Base-by-base conservation (phyloP, 2,888 invertebrate species). In the Lasioglossum calceatum region DNA sequence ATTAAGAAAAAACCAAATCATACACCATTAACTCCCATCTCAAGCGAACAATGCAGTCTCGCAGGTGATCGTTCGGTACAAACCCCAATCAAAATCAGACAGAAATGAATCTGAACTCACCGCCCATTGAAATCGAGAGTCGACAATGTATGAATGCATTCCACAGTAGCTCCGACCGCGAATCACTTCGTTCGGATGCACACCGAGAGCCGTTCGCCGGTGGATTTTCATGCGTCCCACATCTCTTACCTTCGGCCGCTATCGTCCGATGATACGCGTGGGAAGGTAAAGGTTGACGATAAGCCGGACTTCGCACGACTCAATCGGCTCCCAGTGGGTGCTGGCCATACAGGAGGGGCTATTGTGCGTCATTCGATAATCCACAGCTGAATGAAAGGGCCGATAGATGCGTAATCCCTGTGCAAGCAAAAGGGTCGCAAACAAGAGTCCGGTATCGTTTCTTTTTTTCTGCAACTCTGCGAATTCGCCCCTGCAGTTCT, bases 211-310 rank as follows among this genome's bases (percentile, higher is more conserved):
- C n/a, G 50, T 77, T 73, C 78, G 77, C 71, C 80, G 58, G 67
- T 64, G 78, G 72, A 79, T 50, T 81, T 47, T 74, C 50, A 71
- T 5, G 75, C 73, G 77, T 78, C 88, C 67, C 84, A 78, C 78
- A 78, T 77, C 77, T 77, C 77, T 84, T 79, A 74, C 75, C 82
- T 73, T 61, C 16, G 71, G 16, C 76, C 78, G 76, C 84, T 91
- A 91, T 91, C 89, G 88, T 72, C 12, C 72, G 77, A 80, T 82
- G 89, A 88, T 90, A 89, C 85, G 90, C 91, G 90, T 91, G 89
- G 90, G 90, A 91, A 91, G 90, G 86, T 81, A 91, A 91, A 91
- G 89, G 82, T 86, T 83, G 78, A 54, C 82, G 91, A 91, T 91
- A 91, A 91, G 86, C 72, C 39, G 27, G 73, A 80, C 76, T 84